A percentile compares a stretch with the other conserved stretches of the same genome.
Evolutionary conservation across 2,113 vertebrate genomes (phyloP).

Genomic region (Sinocyclocheilus maitianheensis): DNA sequence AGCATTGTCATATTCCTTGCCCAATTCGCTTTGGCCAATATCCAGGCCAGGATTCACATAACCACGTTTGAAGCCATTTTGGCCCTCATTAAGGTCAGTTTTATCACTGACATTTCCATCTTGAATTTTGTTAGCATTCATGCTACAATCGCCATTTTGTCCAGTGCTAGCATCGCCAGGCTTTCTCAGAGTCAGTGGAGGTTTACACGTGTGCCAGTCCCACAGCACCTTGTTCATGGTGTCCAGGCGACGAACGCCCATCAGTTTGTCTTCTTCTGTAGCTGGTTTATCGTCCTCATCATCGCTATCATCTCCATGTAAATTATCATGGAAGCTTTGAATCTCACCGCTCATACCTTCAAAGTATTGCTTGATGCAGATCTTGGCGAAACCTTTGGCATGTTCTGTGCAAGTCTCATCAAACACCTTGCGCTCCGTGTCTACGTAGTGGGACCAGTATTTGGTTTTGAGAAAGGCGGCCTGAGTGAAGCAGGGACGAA

Average conservation of each 20-base stretch:
- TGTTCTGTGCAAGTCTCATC: slow-evolving; percentile 92
- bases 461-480: slow-evolving; percentile 94
- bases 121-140: neutral
- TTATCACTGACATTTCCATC: neutral
- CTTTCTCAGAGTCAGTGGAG: slow-evolving; percentile 79
- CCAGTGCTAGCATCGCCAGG: slow-evolving; percentile 59
- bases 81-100: neutral
- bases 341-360: slow-evolving; percentile 84
- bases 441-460: slow-evolving; percentile 96
- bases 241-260: slow-evolving; percentile 83
- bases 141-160: slow-evolving; percentile 60
- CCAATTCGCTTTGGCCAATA: slow-evolving; percentile 4
- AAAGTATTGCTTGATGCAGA: slow-evolving; percentile 96
- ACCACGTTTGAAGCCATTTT: slow-evolving; percentile 30
- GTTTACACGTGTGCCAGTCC: slow-evolving; percentile 92
- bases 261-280: slow-evolving; percentile 79
- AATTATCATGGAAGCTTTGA: slow-evolving; percentile 57
- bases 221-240: slow-evolving; percentile 87
- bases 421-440: slow-evolving; percentile 91
- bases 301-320: slow-evolving; percentile 51
- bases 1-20: slow-evolving; percentile 18
- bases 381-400: slow-evolving; percentile 90
- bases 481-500: slow-evolving; percentile 93
- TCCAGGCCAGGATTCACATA: slow-evolving; percentile 46
- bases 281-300: slow-evolving; percentile 61